A percentile compares a stretch with the other conserved stretches of the same genome.
Conservation (phyloP, 2,113 vertebrate species). For the Jacana jacana region DNA sequence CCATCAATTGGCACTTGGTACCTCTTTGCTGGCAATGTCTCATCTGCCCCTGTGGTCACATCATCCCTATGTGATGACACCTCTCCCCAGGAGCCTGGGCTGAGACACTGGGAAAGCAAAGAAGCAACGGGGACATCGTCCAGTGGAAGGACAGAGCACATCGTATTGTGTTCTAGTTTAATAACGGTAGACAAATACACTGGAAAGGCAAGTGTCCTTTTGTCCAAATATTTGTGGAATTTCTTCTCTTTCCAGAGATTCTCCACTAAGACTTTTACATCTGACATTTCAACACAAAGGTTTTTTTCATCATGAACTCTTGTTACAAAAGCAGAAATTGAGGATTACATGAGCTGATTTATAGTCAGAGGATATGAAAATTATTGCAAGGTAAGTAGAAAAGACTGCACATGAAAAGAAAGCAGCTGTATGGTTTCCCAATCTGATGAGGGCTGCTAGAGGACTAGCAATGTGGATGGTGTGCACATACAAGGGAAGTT, state of each 20-base stretch:
- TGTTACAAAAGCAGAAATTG: background rate
- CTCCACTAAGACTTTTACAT: background rate
- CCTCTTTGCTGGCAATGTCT: background rate
- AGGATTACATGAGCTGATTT: background rate
- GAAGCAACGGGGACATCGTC: background rate
- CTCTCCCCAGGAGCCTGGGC: background rate
- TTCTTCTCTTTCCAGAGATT: background rate
- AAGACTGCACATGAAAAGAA: background rate
- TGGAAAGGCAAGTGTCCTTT: background rate
- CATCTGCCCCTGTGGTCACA: background rate
- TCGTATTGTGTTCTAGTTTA: background rate
- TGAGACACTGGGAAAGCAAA: background rate
- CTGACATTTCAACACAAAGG: background rate
- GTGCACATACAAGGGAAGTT: background rate
- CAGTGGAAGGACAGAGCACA: background rate
- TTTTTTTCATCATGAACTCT: background rate
- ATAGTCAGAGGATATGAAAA: background rate
- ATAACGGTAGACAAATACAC: background rate
- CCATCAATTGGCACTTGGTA: background rate
- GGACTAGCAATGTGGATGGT: background rate
- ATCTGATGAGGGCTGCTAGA: background rate
- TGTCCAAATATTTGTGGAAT: background rate
- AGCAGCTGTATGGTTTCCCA: background rate
- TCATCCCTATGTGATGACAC: background rate
- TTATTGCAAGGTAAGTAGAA: background rate